Percentiles rank a stretch among this genome's conserved stretches.
phyloP scores from a whole-genome alignment of 2,888 invertebrate species.

The Synergus umbraculus region DNA sequence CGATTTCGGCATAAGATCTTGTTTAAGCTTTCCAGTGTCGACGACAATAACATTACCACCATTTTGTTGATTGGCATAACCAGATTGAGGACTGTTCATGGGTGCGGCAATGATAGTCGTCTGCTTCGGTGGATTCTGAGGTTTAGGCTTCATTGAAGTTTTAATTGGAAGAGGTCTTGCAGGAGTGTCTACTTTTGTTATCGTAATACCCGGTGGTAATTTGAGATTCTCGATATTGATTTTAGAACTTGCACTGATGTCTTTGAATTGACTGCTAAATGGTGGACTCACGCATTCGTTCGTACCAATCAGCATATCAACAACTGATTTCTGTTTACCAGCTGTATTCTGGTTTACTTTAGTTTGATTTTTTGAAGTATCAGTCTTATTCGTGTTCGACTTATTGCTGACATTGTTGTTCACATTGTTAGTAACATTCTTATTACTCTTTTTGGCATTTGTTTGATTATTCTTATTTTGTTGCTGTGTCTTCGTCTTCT shows the following conservation, averaged over 20 bases:
- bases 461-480: constrained; percentile 42
- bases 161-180: constrained; percentile 70
- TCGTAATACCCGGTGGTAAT: constrained; percentile 89
- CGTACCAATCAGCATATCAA: constrained; percentile 53
- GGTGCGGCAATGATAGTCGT: constrained; percentile 76
- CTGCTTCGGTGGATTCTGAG: constrained; percentile 70
- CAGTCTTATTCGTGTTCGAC: constrained; percentile 53
- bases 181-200: constrained; percentile 83
- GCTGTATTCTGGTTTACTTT: constrained; percentile 53
- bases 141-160: constrained; percentile 69
- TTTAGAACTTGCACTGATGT: constrained; percentile 64
- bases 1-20: constrained; percentile 73
- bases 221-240: constrained; percentile 75
- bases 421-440: constrained; percentile 46
- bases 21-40: constrained; percentile 81
- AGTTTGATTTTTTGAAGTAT: constrained; percentile 63
- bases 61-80: constrained; percentile 72
- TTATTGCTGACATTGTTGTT: constrained; percentile 55
- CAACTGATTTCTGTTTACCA: constrained; percentile 56
- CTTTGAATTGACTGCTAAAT: constrained; percentile 69
- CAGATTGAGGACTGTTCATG: constrained; percentile 71
- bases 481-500: constrained; percentile 47
- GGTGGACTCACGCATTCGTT: constrained; percentile 61
- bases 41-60: constrained; percentile 82
- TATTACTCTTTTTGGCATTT: constrained; percentile 46